Evolutionary conservation across 2,797 vertebrate genomes (phyloP).

Genomic region (Melopsittacus undulatus): DNA sequence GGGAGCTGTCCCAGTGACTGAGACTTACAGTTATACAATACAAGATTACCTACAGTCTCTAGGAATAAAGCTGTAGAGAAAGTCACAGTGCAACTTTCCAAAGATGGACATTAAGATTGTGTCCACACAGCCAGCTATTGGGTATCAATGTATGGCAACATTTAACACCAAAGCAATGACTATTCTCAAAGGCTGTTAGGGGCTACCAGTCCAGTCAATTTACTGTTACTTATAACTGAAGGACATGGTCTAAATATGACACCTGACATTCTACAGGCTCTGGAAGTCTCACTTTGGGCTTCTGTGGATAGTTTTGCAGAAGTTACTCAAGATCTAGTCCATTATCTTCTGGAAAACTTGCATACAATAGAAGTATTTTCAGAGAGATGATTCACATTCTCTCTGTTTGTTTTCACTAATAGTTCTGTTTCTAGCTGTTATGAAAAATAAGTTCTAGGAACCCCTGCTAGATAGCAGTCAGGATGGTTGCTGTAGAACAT

Average conservation of each 20-base stretch:
- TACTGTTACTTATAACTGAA: background rate
- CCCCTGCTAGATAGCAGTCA: background rate
- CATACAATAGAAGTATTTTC: background rate
- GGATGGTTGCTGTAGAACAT: background rate
- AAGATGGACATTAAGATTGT: background rate
- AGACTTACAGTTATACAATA: background rate
- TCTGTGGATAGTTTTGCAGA: background rate
- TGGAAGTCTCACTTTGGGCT: background rate
- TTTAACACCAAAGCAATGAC: background rate
- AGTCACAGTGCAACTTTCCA: background rate
- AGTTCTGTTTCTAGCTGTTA: background rate
- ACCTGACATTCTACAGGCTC: background rate
- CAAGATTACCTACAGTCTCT: background rate
- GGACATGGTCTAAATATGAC: rapidly evolving
- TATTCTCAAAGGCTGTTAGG: background rate
- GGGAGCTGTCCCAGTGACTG: background rate
- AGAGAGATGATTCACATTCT: background rate
- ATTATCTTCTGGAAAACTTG: background rate
- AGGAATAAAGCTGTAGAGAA: background rate
- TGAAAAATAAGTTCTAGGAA: background rate
- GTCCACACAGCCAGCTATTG: background rate
- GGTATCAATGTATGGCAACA: background rate
- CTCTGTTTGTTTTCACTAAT: background rate
- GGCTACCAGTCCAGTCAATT: background rate
- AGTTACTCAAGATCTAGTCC: background rate